A percentile compares a stretch with the other conserved stretches of the same genome.
Evolutionary conservation across 2,797 vertebrate species (phyloP).

Genomic region (Clarias pachynema): DNA sequence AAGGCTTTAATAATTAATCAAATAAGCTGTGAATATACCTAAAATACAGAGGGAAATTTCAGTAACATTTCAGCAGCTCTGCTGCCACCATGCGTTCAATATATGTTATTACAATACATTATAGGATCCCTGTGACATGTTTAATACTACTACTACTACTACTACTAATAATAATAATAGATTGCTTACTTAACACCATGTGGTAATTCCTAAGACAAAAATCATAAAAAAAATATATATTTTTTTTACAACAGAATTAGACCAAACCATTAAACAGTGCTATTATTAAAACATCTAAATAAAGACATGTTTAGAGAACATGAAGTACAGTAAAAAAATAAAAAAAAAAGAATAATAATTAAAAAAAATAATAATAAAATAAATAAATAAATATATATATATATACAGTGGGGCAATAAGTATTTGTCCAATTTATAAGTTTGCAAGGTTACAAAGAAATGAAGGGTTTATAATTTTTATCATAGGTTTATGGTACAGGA

Average conservation of each 20-base stretch:
- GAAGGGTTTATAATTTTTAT: too few species aligned
- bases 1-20: not conserved
- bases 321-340: too few species aligned
- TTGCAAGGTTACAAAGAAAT: too few species aligned
- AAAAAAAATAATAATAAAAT: too few species aligned
- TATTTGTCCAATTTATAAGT: too few species aligned
- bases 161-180: not conserved
- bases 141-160: not conserved
- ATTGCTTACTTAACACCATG: too few species aligned
- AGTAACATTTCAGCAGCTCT: not conserved
- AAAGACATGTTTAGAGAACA: not conserved
- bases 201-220: not conserved
- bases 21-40: not conserved
- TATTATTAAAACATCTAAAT: not conserved
- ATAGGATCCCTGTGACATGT: too few species aligned
- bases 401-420: too few species aligned
- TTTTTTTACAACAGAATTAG: too few species aligned
- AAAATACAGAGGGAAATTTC: not conserved
- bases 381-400: too few species aligned
- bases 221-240: not conserved
- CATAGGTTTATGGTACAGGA: too few species aligned
- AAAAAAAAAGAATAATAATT: too few species aligned
- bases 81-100: conserved; percentile 41
- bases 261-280: not conserved
- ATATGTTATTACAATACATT: conserved; percentile 25